A percentile compares a stretch with the other conserved stretches of the same genome.
phyloP scores from a whole-genome alignment of 2,113 vertebrate species.

The Cryptotis parvus region DNA sequence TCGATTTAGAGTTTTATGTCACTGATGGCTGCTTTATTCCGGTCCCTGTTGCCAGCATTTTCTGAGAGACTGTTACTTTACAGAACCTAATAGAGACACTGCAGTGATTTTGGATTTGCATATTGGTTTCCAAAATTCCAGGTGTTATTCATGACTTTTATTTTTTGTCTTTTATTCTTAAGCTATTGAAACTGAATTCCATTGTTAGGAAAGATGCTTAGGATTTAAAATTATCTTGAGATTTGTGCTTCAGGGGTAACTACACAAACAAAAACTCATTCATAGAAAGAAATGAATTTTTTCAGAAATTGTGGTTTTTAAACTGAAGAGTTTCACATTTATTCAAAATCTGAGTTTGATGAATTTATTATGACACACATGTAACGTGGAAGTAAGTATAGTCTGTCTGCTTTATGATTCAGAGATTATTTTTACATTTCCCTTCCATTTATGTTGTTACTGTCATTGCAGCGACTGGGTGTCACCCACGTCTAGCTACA shows the following conservation, averaged over 20 bases:
- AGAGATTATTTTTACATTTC: too few species aligned
- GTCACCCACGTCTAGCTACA: too few species aligned
- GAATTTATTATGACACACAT: neutral
- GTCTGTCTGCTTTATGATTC: neutral
- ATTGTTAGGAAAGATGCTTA: neutral
- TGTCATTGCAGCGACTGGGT: too few species aligned
- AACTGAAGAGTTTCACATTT: neutral
- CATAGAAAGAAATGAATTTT: neutral
- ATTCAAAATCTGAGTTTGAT: neutral
- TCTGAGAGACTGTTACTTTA: constrained; percentile 1
- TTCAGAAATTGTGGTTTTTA: neutral
- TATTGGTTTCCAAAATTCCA: constrained; percentile 11
- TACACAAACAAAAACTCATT: neutral
- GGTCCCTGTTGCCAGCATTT: too few species aligned
- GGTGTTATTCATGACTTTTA: neutral
- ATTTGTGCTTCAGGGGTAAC: neutral
- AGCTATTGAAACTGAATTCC: neutral
- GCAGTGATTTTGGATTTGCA: neutral
- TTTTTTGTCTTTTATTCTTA: constrained; percentile 5
- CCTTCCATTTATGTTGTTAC: too few species aligned
- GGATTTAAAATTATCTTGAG: neutral
- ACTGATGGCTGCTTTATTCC: neutral
- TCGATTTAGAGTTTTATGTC: neutral
- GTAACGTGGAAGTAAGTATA: neutral
- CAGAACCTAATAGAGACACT: neutral